Evolutionary conservation across 2,113 vertebrate genomes (phyloP).

Genomic region (Tringa solitaria): DNA sequence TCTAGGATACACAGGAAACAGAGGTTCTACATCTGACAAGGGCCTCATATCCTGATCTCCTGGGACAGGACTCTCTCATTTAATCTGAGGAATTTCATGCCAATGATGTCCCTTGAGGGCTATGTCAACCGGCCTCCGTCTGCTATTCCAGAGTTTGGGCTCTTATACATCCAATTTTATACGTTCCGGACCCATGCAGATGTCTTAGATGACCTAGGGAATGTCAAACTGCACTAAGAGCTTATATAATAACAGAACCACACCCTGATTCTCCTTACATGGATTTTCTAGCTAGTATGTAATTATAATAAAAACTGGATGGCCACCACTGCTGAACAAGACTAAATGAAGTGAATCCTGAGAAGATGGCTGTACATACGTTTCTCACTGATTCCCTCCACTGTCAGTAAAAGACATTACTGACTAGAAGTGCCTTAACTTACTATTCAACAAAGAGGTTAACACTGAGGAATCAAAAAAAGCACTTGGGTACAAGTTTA

Average conservation of each 20-base stretch:
- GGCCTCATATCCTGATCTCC: neutral
- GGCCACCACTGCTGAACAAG: neutral
- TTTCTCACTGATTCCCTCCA: neutral
- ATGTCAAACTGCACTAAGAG: neutral
- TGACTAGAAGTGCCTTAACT: neutral
- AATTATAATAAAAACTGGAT: neutral
- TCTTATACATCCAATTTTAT: neutral
- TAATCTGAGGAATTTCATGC: neutral
- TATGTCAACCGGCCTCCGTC: neutral
- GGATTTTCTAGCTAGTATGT: neutral
- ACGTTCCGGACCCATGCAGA: neutral
- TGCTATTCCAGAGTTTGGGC: neutral
- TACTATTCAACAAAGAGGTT: neutral
- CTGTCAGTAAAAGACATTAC: neutral
- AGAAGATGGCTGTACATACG: neutral
- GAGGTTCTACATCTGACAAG: neutral
- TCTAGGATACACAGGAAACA: neutral
- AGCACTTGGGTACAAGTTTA: neutral
- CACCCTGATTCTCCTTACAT: neutral
- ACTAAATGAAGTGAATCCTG: neutral
- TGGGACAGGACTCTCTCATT: neutral
- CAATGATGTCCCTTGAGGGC: no score
- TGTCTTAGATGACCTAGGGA: neutral
- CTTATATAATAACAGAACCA: neutral
- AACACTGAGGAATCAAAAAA: neutral